phyloP scores from a whole-genome alignment of 1,140 invertebrate genomes.

The Atta cephalotes region DNA sequence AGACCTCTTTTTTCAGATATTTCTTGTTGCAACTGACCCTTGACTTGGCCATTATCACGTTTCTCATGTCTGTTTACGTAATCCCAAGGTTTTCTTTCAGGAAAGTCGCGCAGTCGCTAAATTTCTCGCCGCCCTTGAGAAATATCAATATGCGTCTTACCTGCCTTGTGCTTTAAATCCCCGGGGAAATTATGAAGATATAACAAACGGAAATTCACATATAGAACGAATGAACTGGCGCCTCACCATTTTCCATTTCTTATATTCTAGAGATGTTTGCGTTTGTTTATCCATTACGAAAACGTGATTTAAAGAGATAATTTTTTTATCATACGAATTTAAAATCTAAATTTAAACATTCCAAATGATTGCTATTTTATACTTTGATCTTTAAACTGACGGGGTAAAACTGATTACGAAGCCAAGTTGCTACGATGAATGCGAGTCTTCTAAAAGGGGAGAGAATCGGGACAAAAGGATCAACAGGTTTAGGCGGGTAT shows the following conservation, averaged over 20 bases:
- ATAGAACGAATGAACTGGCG: neutral
- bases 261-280: neutral
- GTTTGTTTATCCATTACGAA: neutral
- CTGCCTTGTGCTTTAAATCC: neutral
- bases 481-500: constrained; percentile 70
- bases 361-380: neutral
- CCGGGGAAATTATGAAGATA: constrained; percentile 54
- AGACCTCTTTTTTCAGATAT: constrained; percentile 49
- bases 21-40: constrained; percentile 51
- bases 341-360: neutral
- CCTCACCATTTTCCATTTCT: constrained; percentile 31
- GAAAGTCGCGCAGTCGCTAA: constrained; percentile 22
- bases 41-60: constrained; percentile 48
- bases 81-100: constrained; percentile 31
- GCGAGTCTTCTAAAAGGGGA: constrained; percentile 52
- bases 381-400: neutral
- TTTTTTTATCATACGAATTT: neutral
- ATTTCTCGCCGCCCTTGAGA: constrained; percentile 1
- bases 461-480: constrained; percentile 60
- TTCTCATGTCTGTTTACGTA: constrained; percentile 45
- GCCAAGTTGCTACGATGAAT: constrained; percentile 46
- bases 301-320: neutral
- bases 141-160: constrained; percentile 39
- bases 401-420: constrained; percentile 7
- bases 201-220: constrained; percentile 10